These are phyloP conservation scores for Astyanax mexicanus DNA, from an alignment of 2,797 vertebrate genomes.

Conservation along the genomic window DNA sequence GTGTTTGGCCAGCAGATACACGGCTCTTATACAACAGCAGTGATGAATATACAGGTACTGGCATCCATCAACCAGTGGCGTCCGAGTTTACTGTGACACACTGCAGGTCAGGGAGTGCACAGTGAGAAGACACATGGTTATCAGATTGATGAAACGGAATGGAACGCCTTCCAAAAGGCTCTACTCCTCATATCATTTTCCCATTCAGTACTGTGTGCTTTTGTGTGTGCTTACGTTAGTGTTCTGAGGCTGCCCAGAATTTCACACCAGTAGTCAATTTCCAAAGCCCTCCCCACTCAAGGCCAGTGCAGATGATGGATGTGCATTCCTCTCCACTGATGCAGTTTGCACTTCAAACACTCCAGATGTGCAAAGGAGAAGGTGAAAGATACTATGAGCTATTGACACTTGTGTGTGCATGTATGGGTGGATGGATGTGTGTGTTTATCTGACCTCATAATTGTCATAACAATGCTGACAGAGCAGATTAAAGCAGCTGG, in stretches of 20 bases:
- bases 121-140: neutral
- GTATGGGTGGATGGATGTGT: neutral
- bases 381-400: constrained; percentile 19
- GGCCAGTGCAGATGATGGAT: constrained; percentile 23
- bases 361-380: neutral
- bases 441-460: constrained; percentile 5
- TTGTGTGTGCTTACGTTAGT: neutral
- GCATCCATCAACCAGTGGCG: neutral
- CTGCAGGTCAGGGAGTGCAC: neutral
- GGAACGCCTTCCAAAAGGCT: neutral
- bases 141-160: neutral
- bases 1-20: neutral
- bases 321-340: constrained; percentile 7
- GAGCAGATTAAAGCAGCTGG: neutral
- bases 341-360: constrained; percentile 18
- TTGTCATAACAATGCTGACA: neutral
- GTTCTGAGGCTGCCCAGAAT: constrained; percentile 7
- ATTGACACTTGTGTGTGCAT: neutral
- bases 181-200: neutral
- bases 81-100: neutral
- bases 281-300: constrained; percentile 16
- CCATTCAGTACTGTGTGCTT: neutral
- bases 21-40: no score
- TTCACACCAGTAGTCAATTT: neutral
- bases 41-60: neutral